These are phyloP conservation scores for Beris chalybata DNA, from an alignment of 2,888 invertebrate genomes.

Conservation along the genomic window DNA sequence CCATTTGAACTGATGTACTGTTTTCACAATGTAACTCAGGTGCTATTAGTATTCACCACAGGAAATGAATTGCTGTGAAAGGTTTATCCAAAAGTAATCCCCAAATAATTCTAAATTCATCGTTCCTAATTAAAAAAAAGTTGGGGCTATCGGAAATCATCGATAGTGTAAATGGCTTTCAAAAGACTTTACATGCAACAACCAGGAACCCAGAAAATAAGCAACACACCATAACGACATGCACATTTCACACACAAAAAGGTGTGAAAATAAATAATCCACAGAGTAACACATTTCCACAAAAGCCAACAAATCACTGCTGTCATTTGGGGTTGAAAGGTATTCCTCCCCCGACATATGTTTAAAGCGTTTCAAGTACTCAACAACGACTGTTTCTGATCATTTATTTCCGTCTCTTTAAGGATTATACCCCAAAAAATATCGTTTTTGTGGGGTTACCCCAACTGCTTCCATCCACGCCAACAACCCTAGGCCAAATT, in stretches of 20 bases:
- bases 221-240: slow-evolving; percentile 20
- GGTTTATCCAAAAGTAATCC: too few species aligned
- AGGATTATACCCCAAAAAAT: slow-evolving; percentile 31
- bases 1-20: too few species aligned
- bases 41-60: too few species aligned
- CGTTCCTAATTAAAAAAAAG: too few species aligned
- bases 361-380: slow-evolving; percentile 35
- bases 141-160: not conserved
- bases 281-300: slow-evolving; percentile 39
- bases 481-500: not conserved
- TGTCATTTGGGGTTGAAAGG: slow-evolving; percentile 39
- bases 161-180: too few species aligned
- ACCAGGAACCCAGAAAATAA: not conserved
- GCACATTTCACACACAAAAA: slow-evolving; percentile 36
- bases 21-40: too few species aligned
- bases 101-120: too few species aligned
- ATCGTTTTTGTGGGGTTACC: slow-evolving; percentile 8
- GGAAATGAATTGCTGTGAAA: too few species aligned
- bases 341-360: slow-evolving; percentile 39
- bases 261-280: slow-evolving; percentile 41
- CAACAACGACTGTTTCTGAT: slow-evolving; percentile 26
- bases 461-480: slow-evolving; percentile 9
- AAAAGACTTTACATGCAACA: too few species aligned
- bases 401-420: slow-evolving; percentile 39
- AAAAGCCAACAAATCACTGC: slow-evolving; percentile 40